These are phyloP conservation scores for Amblyjoppa fuscipennis DNA, from an alignment of 2,888 invertebrate species.

Conservation along the genomic window DNA sequence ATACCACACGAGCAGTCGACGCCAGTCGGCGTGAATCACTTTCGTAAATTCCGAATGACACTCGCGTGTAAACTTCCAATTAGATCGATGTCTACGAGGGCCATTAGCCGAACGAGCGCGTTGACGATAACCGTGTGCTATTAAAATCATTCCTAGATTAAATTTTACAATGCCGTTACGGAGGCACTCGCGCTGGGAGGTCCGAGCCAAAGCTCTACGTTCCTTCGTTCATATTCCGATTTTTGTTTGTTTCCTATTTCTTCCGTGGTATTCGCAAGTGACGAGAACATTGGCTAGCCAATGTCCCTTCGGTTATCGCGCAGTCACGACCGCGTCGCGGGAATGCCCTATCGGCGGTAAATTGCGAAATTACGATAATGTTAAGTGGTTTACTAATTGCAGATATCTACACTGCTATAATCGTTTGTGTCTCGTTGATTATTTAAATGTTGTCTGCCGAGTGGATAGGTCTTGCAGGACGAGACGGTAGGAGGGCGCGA, in stretches of 20 bases:
- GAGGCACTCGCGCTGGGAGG: conserved; percentile 51
- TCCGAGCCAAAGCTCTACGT: conserved; percentile 16
- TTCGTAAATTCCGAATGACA: conserved; percentile 60
- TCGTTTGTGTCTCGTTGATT: conserved; percentile 54
- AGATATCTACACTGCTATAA: conserved; percentile 52
- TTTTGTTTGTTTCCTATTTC: not conserved
- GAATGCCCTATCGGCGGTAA: conserved; percentile 46
- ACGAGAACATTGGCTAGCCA: conserved; percentile 23
- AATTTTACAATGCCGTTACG: conserved; percentile 48
- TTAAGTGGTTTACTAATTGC: conserved; percentile 65
- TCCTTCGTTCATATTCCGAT: not conserved
- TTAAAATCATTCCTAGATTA: conserved; percentile 63
- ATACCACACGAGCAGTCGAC: conserved; percentile 45
- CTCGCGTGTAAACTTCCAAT: conserved; percentile 71
- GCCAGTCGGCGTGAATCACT: conserved; percentile 51
- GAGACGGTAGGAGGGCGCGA: conserved; percentile 5
- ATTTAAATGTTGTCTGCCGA: conserved; percentile 36
- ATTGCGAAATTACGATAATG: conserved; percentile 60
- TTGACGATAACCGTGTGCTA: conserved; percentile 65
- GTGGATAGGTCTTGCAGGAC: not conserved
- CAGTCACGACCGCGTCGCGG: conserved; percentile 38
- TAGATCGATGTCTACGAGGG: conserved; percentile 67
- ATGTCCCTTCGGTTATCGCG: conserved; percentile 26
- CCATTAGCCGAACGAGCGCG: conserved; percentile 59
- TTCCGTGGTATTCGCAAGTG: not conserved